Percentiles rank a stretch among this genome's conserved stretches.
Evolutionary conservation across 1,140 invertebrate genomes (phyloP).

Genomic region (Ips nitidus): DNA sequence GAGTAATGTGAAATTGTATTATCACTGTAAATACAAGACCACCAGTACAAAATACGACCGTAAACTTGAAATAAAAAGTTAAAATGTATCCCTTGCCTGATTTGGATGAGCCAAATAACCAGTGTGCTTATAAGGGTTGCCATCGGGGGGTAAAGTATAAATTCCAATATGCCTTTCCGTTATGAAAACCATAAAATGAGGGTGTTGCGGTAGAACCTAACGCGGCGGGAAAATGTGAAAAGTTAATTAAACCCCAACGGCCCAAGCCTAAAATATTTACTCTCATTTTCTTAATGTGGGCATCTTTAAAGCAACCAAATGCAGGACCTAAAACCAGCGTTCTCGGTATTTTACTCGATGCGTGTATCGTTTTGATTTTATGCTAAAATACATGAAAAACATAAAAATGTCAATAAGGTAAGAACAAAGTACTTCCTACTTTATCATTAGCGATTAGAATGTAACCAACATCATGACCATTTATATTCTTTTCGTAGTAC

Average conservation of each 20-base stretch:
- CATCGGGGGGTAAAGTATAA: constrained; percentile 67
- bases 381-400: constrained; percentile 53
- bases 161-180: constrained; percentile 68
- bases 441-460: constrained; percentile 44
- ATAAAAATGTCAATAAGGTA: constrained; percentile 9
- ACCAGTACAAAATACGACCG: not conserved
- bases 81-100: constrained; percentile 50
- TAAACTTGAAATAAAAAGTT: too few relatives aligned
- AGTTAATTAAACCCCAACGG: not conserved
- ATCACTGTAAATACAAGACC: not conserved
- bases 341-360: constrained; percentile 62
- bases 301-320: constrained; percentile 54
- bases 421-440: constrained; percentile 21
- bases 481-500: constrained; percentile 44
- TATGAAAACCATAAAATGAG: constrained; percentile 62
- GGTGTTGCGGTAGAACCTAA: constrained; percentile 46
- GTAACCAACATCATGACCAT: constrained; percentile 37
- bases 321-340: constrained; percentile 66
- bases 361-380: constrained; percentile 69
- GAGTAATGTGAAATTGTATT: not conserved
- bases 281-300: constrained; percentile 59
- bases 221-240: constrained; percentile 4
- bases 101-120: constrained; percentile 66
- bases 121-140: constrained; percentile 71
- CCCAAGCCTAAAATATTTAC: constrained; percentile 44